Conservation (phyloP, 2,888 invertebrate genomes). For the Nudaria mundana region DNA sequence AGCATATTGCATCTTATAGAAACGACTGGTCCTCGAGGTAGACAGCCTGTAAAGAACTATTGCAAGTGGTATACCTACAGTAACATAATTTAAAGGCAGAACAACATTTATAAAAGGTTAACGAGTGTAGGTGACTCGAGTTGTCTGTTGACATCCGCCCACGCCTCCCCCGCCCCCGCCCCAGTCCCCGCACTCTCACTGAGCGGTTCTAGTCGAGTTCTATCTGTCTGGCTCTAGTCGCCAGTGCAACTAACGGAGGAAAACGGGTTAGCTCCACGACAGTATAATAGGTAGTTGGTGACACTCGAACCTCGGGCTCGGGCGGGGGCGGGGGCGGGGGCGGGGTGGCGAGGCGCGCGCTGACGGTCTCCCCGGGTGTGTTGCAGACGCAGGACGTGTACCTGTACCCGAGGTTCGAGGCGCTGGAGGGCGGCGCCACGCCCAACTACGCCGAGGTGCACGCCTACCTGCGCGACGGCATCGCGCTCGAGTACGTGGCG, state of each 20-base stretch:
- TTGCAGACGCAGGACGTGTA: slow-evolving; percentile 67
- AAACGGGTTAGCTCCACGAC: no score
- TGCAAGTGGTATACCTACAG: no score
- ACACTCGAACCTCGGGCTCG: slow-evolving; percentile 32
- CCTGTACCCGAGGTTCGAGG: slow-evolving; percentile 76
- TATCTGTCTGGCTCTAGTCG: no score
- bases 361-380: slow-evolving; percentile 19
- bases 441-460: slow-evolving; percentile 65
- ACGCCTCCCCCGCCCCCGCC: background rate
- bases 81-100: no score
- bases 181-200: background rate
- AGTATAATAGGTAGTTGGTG: no score
- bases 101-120: no score
- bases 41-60: no score
- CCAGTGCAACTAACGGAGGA: no score
- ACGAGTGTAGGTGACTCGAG: no score
- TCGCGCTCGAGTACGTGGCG: slow-evolving; percentile 64
- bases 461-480: slow-evolving; percentile 65
- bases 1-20: no score
- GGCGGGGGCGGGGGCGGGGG: background rate
- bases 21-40: no score
- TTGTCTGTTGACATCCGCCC: background rate
- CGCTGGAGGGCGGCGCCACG: slow-evolving; percentile 73
- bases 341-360: background rate
- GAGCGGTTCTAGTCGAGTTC: no score